Evolutionary conservation across 2,888 invertebrate species (phyloP), one percentile per base, ranked within the genome.

Genomic region (Synanthedon tipuliformis): DNA sequence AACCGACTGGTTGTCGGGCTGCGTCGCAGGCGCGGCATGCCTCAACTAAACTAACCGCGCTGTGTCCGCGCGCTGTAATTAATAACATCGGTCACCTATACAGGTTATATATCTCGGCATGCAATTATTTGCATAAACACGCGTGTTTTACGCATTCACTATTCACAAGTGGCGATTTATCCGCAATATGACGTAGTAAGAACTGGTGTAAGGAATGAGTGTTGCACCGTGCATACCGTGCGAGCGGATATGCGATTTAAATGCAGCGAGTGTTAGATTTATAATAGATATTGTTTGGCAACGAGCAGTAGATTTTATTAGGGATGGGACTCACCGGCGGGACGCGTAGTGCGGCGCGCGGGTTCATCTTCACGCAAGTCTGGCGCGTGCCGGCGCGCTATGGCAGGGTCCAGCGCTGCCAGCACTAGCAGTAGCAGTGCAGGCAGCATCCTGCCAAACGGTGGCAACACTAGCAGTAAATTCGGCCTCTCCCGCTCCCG

Each of bases 331-430:
- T 91, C 81, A 92, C 92, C 92, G 80, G 91, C 91, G 68, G 91
- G 90, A 60, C 92, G 87, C 64, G 87, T 86, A 71, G 89, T 89
- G 65, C 91, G 90, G 53, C 91, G 88, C 61, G 89, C 89, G 75
- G 90, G 91, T 68, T 91, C 90, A 76, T 92, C 92, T 77, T 92
- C 92, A 56, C 89, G 82, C 70, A 91, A 82, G 62, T 89, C 83
- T 61, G 92, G 92, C 65, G 91, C 89, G 73, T 90, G 90, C 66
- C 90, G 89, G 65, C 90, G 84, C 61, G 84, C 81, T 53, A 66
- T 69, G 54, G 69, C 79, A 59, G 75, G 75, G 62, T 64, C 70
- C 78, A 77, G 70, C 76, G 72, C 73, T 70, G 81, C 74, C 78
- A 83, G 64, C 71, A 81, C 72, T 75, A 82, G 76, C 57, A 69